These are phyloP conservation scores for Melanostigma gelatinosum DNA, from an alignment of 2,113 vertebrate species.

Conservation along the genomic window DNA sequence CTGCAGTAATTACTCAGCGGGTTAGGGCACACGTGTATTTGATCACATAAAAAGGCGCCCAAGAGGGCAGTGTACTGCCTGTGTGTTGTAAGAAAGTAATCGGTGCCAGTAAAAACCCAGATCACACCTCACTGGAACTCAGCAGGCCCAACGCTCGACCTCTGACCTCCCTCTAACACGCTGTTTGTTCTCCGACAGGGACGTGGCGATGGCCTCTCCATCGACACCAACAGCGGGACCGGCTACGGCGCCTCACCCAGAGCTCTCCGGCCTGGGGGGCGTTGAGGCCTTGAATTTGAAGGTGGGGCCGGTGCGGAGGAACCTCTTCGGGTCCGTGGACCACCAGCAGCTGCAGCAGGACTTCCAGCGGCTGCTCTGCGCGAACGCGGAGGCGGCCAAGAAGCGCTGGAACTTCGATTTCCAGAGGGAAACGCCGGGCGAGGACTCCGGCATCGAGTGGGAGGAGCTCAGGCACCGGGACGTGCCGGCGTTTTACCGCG, in stretches of 20 bases:
- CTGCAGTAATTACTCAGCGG: conserved; percentile 58
- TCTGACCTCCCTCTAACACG: conserved; percentile 14
- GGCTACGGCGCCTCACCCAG: conserved; percentile 7
- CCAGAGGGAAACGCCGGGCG: conserved; percentile 40
- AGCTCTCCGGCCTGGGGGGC: conserved; percentile 25
- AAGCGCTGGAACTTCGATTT: conserved; percentile 87
- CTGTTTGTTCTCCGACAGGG: conserved; percentile 55
- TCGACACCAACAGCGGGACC: conserved; percentile 43
- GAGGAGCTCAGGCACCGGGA: conserved; percentile 77
- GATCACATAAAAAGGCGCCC: conserved; percentile 57
- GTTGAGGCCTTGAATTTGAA: conserved; percentile 62
- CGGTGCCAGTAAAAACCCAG: conserved; percentile 18
- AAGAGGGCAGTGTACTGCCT: conserved; percentile 12
- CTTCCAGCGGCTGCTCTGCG: conserved; percentile 78
- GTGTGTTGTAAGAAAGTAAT: conserved; percentile 17
- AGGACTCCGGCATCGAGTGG: conserved; percentile 79
- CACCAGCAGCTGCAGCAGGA: conserved; percentile 82
- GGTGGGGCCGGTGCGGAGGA: conserved; percentile 60
- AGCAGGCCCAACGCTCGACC: conserved; percentile 14
- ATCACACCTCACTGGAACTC: conserved; percentile 51
- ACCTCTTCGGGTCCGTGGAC: conserved; percentile 84
- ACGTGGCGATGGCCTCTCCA: conserved; percentile 63
- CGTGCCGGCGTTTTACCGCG: conserved; percentile 83
- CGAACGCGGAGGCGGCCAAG: conserved; percentile 73
- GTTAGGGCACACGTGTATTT: conserved; percentile 56